These are phyloP conservation scores for Pelobates fuscus DNA, from an alignment of 2,113 vertebrate species.

Conservation along the genomic window DNA sequence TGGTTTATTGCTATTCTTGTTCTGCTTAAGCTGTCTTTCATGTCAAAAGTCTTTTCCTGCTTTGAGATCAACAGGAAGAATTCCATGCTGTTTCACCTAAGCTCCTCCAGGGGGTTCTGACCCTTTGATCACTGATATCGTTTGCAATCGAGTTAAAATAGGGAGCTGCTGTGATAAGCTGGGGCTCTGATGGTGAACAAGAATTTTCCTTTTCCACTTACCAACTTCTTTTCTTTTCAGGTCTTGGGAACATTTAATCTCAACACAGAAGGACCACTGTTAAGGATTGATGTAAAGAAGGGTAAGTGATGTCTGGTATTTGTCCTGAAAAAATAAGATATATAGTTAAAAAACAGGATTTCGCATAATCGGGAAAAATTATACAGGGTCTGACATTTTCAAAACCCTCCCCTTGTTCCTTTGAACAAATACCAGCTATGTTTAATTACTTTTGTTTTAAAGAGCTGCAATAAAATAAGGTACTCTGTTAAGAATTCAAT, in stretches of 20 bases:
- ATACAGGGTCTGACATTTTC: no score
- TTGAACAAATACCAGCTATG: no score
- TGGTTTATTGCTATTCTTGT: constrained; percentile 83
- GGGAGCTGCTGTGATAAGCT: constrained; percentile 80
- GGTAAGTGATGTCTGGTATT: constrained; percentile 14
- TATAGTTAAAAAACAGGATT: no score
- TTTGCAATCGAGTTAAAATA: constrained; percentile 82
- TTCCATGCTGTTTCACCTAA: constrained; percentile 71
- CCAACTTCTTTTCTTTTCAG: constrained; percentile 61
- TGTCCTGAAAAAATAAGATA: constrained; percentile 24
- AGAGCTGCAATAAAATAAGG: no score
- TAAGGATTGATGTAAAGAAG: constrained; percentile 50
- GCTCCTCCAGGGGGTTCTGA: constrained; percentile 71
- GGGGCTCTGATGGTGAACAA: constrained; percentile 70
- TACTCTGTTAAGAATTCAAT: no score
- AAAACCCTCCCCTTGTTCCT: no score
- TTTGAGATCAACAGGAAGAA: constrained; percentile 84
- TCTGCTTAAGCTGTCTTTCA: constrained; percentile 86
- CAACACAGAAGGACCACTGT: constrained; percentile 51
- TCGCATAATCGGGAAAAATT: no score
- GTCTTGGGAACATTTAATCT: constrained; percentile 68
- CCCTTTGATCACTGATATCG: constrained; percentile 85
- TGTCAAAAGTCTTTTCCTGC: constrained; percentile 92
- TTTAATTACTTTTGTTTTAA: no score
- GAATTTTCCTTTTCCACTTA: constrained; percentile 61